Percentiles rank a stretch among this genome's conserved stretches.
Evolutionary conservation across 2,888 invertebrate species (phyloP).

Genomic region (Nomada flava): DNA sequence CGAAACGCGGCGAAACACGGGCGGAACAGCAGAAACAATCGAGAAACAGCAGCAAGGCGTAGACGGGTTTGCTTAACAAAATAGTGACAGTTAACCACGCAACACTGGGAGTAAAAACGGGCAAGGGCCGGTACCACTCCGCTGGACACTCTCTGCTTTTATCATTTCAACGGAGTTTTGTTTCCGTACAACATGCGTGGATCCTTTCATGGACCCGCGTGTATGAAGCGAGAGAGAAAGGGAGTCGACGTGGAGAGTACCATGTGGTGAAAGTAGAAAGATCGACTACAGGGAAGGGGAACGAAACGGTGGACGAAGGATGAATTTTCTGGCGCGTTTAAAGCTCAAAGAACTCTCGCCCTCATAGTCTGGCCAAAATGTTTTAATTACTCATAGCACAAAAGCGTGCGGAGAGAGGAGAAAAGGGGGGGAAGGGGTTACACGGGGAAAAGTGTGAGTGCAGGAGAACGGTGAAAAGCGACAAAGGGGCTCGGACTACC

Average conservation of each 20-base stretch:
- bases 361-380: slow-evolving; percentile 73
- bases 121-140: slow-evolving; percentile 19
- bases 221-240: slow-evolving; percentile 16
- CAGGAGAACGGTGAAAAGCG: slow-evolving; percentile 63
- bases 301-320: slow-evolving; percentile 42
- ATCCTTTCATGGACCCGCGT: slow-evolving; percentile 51
- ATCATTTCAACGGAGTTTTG: slow-evolving; percentile 57
- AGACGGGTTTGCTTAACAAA: slow-evolving; percentile 22
- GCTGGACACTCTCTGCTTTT: slow-evolving; percentile 51
- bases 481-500: slow-evolving; percentile 58
- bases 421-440: slow-evolving; percentile 51
- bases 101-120: neutral
- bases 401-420: slow-evolving; percentile 70
- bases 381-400: slow-evolving; percentile 79
- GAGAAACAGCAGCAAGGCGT: neutral
- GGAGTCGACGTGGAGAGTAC: neutral
- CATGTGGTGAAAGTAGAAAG: neutral
- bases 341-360: slow-evolving; percentile 71
- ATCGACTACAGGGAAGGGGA: neutral
- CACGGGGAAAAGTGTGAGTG: slow-evolving; percentile 61
- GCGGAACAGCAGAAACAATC: slow-evolving; percentile 7
- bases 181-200: slow-evolving; percentile 49
- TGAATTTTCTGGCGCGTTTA: slow-evolving; percentile 72
- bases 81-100: slow-evolving; percentile 35
- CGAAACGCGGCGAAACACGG: neutral